These are phyloP conservation scores for Gymnopithys bicolor DNA, from an alignment of 2,797 vertebrate species.

Conservation along the genomic window DNA sequence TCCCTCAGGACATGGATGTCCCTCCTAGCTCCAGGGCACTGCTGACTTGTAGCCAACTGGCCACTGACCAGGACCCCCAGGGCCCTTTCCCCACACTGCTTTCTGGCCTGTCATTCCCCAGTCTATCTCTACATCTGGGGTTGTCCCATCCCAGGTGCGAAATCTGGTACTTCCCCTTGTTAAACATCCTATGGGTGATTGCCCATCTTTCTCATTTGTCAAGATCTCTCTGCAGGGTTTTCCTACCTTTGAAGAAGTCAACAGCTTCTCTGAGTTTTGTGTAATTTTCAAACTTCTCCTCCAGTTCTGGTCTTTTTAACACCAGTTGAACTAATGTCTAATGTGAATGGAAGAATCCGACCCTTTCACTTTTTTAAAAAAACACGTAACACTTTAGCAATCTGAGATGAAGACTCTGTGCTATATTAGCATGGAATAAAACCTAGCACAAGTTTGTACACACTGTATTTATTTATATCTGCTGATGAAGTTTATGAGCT, in stretches of 20 bases:
- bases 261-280: background rate
- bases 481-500: background rate
- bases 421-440: background rate
- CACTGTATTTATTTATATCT: background rate
- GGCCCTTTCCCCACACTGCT: background rate
- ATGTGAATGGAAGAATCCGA: background rate
- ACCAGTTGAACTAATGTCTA: background rate
- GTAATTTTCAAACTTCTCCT: background rate
- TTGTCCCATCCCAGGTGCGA: background rate
- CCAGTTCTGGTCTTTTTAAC: background rate
- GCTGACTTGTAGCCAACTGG: background rate
- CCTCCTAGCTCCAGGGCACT: background rate
- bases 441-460: background rate
- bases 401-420: background rate
- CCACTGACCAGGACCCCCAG: too few relatives aligned
- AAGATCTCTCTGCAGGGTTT: background rate
- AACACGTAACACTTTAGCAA: background rate
- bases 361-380: background rate
- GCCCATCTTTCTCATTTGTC: background rate
- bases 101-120: background rate
- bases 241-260: background rate
- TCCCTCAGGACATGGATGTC: background rate
- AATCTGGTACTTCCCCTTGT: background rate
- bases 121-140: rapidly evolving
- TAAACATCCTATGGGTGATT: background rate